Conservation (phyloP, 2,797 vertebrate species). For the Scleropages formosus region DNA sequence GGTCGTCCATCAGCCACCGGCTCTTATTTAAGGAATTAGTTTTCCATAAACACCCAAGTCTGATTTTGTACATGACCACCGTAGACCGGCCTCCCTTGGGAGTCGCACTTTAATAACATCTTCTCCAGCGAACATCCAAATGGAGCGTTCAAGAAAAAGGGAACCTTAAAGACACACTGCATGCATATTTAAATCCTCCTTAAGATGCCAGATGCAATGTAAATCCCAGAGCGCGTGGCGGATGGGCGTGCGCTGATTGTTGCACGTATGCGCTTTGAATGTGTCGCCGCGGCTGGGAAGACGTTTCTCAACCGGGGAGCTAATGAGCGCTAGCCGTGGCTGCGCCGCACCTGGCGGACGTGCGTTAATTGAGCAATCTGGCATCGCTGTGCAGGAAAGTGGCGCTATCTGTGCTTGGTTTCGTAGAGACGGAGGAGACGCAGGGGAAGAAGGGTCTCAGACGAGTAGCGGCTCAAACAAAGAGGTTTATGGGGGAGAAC, state of each 20-base stretch:
- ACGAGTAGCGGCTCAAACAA: no score
- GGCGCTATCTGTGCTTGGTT: background rate
- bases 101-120: no score
- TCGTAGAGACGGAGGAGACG: background rate
- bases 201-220: background rate
- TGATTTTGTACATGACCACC: no score
- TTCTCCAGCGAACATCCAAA: background rate
- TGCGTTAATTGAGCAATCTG: slow-evolving; percentile 3
- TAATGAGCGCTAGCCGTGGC: slow-evolving; percentile 1
- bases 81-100: no score
- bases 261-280: background rate
- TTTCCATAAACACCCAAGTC: no score
- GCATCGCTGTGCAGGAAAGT: background rate
- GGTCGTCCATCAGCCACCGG: no score
- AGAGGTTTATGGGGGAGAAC: no score
- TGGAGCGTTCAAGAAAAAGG: background rate
- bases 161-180: background rate
- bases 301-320: background rate
- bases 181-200: background rate
- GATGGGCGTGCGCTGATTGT: slow-evolving; percentile 5
- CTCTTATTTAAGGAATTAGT: no score
- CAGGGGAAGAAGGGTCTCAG: background rate
- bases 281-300: background rate
- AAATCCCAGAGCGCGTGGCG: background rate
- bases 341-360: background rate